Base-by-base conservation (phyloP, 2,888 invertebrate genomes). In the Noctua fimbriata region DNA sequence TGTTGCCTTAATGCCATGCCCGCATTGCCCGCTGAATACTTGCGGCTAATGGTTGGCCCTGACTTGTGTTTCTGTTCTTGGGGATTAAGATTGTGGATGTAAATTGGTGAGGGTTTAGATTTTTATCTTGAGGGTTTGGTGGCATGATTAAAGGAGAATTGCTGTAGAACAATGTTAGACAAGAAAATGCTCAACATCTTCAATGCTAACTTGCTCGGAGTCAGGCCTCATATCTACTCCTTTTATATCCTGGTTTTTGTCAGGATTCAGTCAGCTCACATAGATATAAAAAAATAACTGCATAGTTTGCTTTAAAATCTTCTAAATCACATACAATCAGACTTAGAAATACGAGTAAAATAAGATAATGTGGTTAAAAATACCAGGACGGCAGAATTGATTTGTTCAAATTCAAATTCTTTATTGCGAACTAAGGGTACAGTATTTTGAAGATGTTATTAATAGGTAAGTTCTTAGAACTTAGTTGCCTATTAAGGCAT, bases 1-100 rank as follows among this genome's bases (percentile, higher is more conserved):
- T 88, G 87, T 88, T 79, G 75, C 77, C 80, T 84, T 88, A 89
- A 80, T 89, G 86, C 60, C 76, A 70, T 73, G 66, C 49, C 67
- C 73, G 78, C 63, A 73, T 74, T 76, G 63, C 47, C 67, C 71
- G 81, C 58, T 80, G 77, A 69, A 70, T 79, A 79, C 79, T 88
- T 86, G 86, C 69, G 87, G 89, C 71, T 89, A 90, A 89, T 87
- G 36, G 66, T 63, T 66, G 60, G 72, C 41, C n/a, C 60, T 75
- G 80, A 76, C 78, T 85, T 73, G 74, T 82, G 81, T 74, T 73
- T 73, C 73, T 73, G 81, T 49, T 73, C 28, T 60, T 32, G 36
- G 18, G 73, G 71, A 85, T 81, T 85, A 81, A 77, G 73, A 81
- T 74, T 76, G 36, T 47, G 41, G 28, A 71, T 65, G 36, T 65